phyloP scores from a whole-genome alignment of 92 coral and sea anemone species.

The Palythoa grandis region DNA sequence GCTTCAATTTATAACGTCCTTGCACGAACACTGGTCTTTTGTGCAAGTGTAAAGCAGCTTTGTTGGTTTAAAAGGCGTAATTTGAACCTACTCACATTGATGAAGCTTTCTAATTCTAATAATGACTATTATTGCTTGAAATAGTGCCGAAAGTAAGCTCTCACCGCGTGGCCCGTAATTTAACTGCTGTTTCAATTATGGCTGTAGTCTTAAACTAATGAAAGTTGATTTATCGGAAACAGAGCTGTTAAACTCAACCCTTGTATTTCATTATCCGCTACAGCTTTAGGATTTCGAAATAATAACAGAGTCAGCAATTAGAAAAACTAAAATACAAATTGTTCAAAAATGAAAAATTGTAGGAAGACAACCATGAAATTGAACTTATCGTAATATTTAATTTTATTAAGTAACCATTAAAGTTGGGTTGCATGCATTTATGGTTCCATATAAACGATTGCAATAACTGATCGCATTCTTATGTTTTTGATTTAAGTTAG shows the following conservation, averaged over 20 bases:
- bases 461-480: background rate
- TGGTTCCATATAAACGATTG: background rate
- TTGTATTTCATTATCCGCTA: background rate
- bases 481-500: background rate
- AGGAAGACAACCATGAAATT: background rate
- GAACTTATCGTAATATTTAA: too few relatives aligned
- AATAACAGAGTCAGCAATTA: background rate
- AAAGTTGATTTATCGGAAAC: background rate
- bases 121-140: background rate
- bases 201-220: background rate
- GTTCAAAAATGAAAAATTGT: background rate
- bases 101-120: background rate
- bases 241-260: background rate
- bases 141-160: background rate
- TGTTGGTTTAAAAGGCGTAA: background rate
- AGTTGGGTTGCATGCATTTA: background rate
- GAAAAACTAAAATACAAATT: too few relatives aligned
- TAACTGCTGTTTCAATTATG: background rate
- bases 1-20: background rate
- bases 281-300: background rate
- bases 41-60: background rate
- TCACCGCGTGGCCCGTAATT: constrained; percentile 15
- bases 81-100: background rate
- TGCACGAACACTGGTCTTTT: background rate
- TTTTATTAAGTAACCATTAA: background rate